Base-by-base conservation (phyloP, 1,140 invertebrate genomes). In the Drosophila mayri region DNA sequence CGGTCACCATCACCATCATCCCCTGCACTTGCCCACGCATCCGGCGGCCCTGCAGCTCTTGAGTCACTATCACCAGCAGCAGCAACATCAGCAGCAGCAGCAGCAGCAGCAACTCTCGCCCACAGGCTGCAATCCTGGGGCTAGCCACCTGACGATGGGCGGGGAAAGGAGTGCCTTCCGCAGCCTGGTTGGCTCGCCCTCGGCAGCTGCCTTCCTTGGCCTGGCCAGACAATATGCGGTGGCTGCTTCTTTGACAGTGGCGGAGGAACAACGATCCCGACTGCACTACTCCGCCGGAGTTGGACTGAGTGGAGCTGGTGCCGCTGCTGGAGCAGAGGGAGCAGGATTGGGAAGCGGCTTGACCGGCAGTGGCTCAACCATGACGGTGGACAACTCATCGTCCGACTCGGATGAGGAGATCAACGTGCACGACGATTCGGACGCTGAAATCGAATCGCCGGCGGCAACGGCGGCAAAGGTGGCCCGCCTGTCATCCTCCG, bases 121-220 rank as follows among this genome's bases (percentile, higher is more conserved):
- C 40, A 82, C 71, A 9, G 79, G 72, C 3, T 73, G 84, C 46
- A 88, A 74, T 67, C 82, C 81, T 1, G 76, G 76, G 3, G 73
- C 81, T 54, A 81, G 77, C 54, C 73, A 82, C 61, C 74, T 93
- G 52, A 91, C 90, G 58, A 97, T 97, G 96, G 96, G 96, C 79
- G 97, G 97, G 81, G 96, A 97, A 93, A 96, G 97, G 94, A 97
- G 96, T 91, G 97, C 97, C 10, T 97, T 97, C 92, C 95, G 96
- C 55, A 95, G 91, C 95, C 94, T 96, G 77, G 93, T 95, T 79
- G 93, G 95, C 83, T 93, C 92, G 32, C 79, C 93, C 50, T 81
- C 93, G 28, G 86, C 88, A 44, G 68, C 93, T 81, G 92, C 93
- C 92, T 93, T 94, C 92, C 71, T 93, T 84, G 91, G 93, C 73